Evolutionary conservation across 2,113 vertebrate genomes (phyloP).

Genomic region (Chascanopsetta lugubris): DNA sequence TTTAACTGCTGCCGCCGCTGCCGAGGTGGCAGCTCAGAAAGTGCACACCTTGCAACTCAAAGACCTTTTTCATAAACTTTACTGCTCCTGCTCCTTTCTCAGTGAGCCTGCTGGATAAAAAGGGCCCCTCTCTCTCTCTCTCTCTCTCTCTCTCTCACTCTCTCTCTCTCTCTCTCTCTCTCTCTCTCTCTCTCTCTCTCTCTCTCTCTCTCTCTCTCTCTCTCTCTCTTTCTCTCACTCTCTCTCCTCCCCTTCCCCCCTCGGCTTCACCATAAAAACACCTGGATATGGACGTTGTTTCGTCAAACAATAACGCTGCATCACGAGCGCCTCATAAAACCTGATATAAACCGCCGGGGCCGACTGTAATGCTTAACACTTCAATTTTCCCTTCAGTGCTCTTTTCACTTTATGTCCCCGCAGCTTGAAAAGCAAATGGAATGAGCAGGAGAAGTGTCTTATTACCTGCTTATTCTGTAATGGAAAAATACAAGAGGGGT

Average conservation of each 20-base stretch:
- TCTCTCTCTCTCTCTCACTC: background rate
- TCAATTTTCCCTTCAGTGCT: conserved; percentile 50
- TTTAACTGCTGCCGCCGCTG: conserved; percentile 48
- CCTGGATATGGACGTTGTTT: conserved; percentile 62
- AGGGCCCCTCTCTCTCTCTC: background rate
- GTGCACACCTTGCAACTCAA: conserved; percentile 72
- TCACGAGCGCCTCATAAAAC: conserved; percentile 34
- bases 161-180: background rate
- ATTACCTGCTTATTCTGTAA: conserved; percentile 47
- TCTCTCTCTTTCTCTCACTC: no score
- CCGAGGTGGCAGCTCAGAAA: conserved; percentile 47
- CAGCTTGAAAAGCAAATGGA: conserved; percentile 28
- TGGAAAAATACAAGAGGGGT: conserved; percentile 39
- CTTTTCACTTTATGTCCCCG: conserved; percentile 12
- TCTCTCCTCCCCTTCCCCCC: background rate
- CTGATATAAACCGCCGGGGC: conserved; percentile 53
- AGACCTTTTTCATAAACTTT: conserved; percentile 68
- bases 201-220: background rate
- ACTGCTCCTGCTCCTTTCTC: conserved; percentile 18
- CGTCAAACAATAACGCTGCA: conserved; percentile 58
- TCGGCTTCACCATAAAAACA: conserved; percentile 36
- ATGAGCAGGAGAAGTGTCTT: conserved; percentile 41
- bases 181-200: background rate
- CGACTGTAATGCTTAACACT: conserved; percentile 51
- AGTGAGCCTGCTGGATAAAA: conserved; percentile 28